A percentile compares a stretch with the other conserved stretches of the same genome.
Evolutionary conservation across 2,113 vertebrate species (phyloP).

Genomic region (Onychostoma macrolepis): DNA sequence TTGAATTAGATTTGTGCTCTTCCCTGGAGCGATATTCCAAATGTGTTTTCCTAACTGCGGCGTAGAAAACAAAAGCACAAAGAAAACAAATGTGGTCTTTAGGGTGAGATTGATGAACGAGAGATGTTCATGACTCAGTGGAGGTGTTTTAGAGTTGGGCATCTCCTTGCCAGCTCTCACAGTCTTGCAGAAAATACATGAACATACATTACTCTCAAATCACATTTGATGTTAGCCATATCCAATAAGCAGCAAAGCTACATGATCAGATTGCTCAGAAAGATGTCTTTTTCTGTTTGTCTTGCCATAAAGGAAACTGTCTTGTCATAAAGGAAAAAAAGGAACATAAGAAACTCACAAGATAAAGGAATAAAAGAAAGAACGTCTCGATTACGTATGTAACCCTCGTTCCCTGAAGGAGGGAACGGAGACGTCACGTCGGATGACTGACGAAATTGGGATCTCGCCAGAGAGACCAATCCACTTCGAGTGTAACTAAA

Average conservation of each 20-base stretch:
- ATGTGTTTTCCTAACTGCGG: background rate
- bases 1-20: conserved; percentile 36
- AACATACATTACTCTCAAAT: conserved; percentile 28
- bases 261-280: conserved; percentile 19
- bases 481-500: too few relatives aligned
- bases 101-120: conserved; percentile 5
- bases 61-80: background rate
- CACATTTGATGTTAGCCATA: background rate
- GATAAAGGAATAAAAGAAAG: background rate
- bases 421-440: too few relatives aligned
- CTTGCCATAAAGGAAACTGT: background rate
- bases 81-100: conserved; percentile 20
- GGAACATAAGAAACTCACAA: background rate
- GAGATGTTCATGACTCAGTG: background rate
- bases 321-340: background rate
- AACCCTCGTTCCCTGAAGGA: too few relatives aligned
- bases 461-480: too few relatives aligned
- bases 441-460: too few relatives aligned
- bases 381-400: too few relatives aligned
- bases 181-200: background rate
- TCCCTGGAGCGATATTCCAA: conserved; percentile 6
- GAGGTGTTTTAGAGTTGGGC: background rate
- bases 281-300: conserved; percentile 15
- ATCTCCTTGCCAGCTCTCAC: background rate
- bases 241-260: conserved; percentile 23